Evolutionary conservation across 2,888 invertebrate genomes (phyloP).

Genomic region (Aporophyla nigra): DNA sequence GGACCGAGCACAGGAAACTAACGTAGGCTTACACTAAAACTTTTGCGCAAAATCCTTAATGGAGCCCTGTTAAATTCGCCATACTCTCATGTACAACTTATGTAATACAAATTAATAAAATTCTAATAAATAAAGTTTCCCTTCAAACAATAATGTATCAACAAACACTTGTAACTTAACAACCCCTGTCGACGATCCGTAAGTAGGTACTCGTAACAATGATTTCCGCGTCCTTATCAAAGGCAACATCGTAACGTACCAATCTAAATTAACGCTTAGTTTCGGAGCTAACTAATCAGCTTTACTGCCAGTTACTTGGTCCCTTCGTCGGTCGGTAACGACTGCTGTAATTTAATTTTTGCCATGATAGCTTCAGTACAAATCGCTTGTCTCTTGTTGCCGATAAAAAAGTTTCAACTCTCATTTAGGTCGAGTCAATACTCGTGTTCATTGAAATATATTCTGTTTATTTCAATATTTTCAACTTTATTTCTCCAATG

Average conservation of each 20-base stretch:
- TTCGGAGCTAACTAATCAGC: conserved; percentile 84
- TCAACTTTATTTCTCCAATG: neutral
- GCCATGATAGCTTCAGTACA: conserved; percentile 73
- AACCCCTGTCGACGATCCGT: conserved; percentile 12
- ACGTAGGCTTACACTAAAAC: too few relatives aligned
- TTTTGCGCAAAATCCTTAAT: too few relatives aligned
- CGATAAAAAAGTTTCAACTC: conserved; percentile 76
- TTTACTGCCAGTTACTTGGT: conserved; percentile 80
- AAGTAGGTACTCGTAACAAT: conserved; percentile 60
- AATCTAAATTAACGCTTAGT: conserved; percentile 85
- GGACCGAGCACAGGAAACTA: too few relatives aligned
- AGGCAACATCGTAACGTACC: conserved; percentile 69
- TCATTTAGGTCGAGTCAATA: conserved; percentile 71
- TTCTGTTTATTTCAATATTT: conserved; percentile 1
- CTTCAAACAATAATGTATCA: conserved; percentile 1
- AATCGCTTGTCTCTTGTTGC: conserved; percentile 71
- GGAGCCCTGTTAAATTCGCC: too few relatives aligned
- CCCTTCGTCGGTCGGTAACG: conserved; percentile 73
- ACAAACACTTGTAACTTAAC: conserved; percentile 24
- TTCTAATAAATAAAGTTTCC: conserved; percentile 4
- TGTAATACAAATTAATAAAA: conserved; percentile 1
- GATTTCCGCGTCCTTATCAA: conserved; percentile 71
- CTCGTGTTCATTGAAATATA: conserved; percentile 47
- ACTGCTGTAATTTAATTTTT: conserved; percentile 83
- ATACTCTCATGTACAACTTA: neutral